These are phyloP conservation scores for Odobenus rosmarus DNA, from an alignment of 2,113 vertebrate genomes.

Conservation along the genomic window DNA sequence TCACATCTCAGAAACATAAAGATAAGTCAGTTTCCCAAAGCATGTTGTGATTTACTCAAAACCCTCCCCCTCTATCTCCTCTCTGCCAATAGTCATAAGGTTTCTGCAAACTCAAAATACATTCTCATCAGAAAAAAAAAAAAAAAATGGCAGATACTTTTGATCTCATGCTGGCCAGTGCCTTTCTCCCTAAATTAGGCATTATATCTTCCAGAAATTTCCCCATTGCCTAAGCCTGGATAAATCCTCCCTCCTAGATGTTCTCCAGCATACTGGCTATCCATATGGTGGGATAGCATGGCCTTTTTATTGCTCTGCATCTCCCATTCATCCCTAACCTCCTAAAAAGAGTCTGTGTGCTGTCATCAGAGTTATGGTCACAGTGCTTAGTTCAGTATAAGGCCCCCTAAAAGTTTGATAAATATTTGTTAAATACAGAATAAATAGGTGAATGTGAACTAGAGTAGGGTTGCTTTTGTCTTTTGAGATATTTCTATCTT, in stretches of 20 bases:
- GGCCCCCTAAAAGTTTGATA: not conserved
- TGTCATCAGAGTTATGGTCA: not conserved
- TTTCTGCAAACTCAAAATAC: constrained; percentile 37
- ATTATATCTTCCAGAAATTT: not conserved
- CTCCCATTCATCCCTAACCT: not conserved
- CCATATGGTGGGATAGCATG: too few species aligned
- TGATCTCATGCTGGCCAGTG: not conserved
- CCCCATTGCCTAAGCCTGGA: not conserved
- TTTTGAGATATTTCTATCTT: not conserved
- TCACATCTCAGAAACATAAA: not conserved
- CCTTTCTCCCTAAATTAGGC: not conserved
- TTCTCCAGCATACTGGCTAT: not conserved
- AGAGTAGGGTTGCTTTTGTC: not conserved
- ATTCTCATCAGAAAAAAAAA: not conserved
- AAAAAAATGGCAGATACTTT: not conserved
- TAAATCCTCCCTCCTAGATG: not conserved
- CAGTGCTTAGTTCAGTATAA: not conserved
- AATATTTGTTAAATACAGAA: constrained; percentile 10
- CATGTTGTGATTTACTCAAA: not conserved
- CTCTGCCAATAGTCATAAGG: not conserved
- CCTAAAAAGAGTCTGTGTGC: not conserved
- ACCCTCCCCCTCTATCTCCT: not conserved
- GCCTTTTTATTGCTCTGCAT: not conserved
- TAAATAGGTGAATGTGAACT: not conserved
- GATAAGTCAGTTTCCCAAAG: not conserved